Percentiles rank a stretch among this genome's conserved stretches.
Evolutionary conservation across 1,140 invertebrate genomes (phyloP).

Genomic region (Radopholus similis): DNA sequence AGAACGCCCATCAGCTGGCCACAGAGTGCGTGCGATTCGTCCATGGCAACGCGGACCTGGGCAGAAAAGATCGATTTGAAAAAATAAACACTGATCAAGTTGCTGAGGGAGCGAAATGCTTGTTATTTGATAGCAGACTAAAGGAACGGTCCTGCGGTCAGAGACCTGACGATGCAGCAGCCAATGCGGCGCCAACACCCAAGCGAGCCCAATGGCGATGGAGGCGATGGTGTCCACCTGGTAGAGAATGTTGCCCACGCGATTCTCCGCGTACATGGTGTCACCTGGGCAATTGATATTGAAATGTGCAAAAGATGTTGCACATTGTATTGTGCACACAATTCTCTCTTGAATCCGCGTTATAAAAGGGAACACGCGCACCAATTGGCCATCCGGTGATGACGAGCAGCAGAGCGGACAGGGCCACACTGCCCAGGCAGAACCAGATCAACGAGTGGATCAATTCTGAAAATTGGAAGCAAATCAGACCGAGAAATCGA

Average conservation of each 20-base stretch:
- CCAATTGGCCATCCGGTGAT: constrained; percentile 41
- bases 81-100: not conserved
- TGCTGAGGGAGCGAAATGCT: not conserved
- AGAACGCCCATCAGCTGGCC: constrained; percentile 54
- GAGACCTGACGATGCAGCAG: constrained; percentile 55
- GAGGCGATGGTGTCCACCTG: constrained; percentile 56
- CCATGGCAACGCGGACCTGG: constrained; percentile 51
- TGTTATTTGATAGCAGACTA: not conserved
- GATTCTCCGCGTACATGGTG: constrained; percentile 27
- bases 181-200: constrained; percentile 55
- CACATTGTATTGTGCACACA: not conserved
- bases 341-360: not conserved
- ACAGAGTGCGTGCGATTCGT: constrained; percentile 53
- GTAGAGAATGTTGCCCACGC: constrained; percentile 50
- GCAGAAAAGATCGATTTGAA: no score
- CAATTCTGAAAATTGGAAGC: constrained; percentile 28
- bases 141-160: not conserved
- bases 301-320: not conserved
- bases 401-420: constrained; percentile 38
- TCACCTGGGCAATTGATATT: not conserved
- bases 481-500: not conserved
- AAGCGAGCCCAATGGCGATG: constrained; percentile 53
- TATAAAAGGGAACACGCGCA: not conserved
- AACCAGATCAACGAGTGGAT: constrained; percentile 38
- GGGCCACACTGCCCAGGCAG: constrained; percentile 25